phyloP scores from a whole-genome alignment of 2,888 invertebrate species.

The Himalopsyche tibetana region DNA sequence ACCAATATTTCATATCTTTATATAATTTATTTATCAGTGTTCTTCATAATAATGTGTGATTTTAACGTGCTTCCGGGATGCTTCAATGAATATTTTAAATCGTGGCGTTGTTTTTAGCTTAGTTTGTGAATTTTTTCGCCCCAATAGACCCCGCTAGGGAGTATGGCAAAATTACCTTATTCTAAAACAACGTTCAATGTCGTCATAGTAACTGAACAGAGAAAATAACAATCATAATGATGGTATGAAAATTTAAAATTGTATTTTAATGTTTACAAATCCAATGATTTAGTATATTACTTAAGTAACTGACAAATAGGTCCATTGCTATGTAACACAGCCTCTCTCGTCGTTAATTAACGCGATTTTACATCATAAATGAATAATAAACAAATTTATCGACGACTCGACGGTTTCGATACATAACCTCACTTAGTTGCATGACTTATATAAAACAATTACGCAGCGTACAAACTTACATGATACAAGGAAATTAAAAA shows the following conservation, averaged over 20 bases:
- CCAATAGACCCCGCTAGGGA: too few relatives aligned
- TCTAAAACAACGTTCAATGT: too few relatives aligned
- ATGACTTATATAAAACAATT: background rate
- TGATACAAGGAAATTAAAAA: background rate
- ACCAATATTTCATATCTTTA: too few relatives aligned
- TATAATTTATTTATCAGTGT: too few relatives aligned
- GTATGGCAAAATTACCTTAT: too few relatives aligned
- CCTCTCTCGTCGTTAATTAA: background rate
- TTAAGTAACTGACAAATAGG: background rate
- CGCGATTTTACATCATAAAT: background rate
- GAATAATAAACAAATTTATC: background rate
- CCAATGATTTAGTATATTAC: background rate
- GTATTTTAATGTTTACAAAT: background rate
- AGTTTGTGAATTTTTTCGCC: too few relatives aligned
- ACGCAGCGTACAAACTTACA: background rate
- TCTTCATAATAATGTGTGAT: too few relatives aligned
- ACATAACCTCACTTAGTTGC: background rate
- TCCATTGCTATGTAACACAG: background rate
- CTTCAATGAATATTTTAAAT: too few relatives aligned
- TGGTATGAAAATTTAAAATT: background rate
- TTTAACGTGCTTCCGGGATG: too few relatives aligned
- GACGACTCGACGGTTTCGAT: background rate
- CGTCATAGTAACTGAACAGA: background rate
- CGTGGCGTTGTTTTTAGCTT: too few relatives aligned
- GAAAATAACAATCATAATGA: background rate